A percentile compares a stretch with the other conserved stretches of the same genome.
Conservation (phyloP, 1,140 invertebrate genomes). For the Schlechtendalia chinensis region DNA sequence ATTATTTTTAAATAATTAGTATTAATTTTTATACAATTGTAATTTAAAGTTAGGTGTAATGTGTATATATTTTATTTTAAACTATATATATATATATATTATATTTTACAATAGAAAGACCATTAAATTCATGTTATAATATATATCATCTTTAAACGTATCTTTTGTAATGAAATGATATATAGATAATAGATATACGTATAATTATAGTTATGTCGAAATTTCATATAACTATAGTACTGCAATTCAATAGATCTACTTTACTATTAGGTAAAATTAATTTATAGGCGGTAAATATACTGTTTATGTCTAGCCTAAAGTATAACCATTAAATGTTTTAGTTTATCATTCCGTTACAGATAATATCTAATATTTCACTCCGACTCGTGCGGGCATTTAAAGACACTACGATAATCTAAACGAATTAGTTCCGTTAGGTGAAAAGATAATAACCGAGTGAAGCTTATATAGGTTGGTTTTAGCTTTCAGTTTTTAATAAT, state of each 20-base stretch:
- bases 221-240: background rate
- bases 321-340: slow-evolving; percentile 1
- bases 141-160: background rate
- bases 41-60: too few relatives aligned
- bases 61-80: background rate
- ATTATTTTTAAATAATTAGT: too few relatives aligned
- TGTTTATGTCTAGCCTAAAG: background rate
- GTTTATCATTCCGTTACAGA: slow-evolving; percentile 10
- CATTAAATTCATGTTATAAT: background rate
- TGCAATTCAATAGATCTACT: slow-evolving; percentile 20
- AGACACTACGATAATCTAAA: background rate
- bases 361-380: slow-evolving; percentile 5
- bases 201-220: background rate
- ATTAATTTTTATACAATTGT: too few relatives aligned
- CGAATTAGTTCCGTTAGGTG: slow-evolving; percentile 19
- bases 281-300: slow-evolving; percentile 27
- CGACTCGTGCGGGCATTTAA: slow-evolving; percentile 22
- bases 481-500: slow-evolving; percentile 5
- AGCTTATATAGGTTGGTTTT: background rate
- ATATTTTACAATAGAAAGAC: background rate
- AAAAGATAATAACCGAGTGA: slow-evolving; percentile 4
- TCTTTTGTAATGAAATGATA: background rate
- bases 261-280: slow-evolving; percentile 5
- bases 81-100: background rate
- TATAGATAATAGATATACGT: background rate